A percentile compares a stretch with the other conserved stretches of the same genome.
Conservation (phyloP, 1,140 invertebrate genomes). For the Oedothorax gibbosus region DNA sequence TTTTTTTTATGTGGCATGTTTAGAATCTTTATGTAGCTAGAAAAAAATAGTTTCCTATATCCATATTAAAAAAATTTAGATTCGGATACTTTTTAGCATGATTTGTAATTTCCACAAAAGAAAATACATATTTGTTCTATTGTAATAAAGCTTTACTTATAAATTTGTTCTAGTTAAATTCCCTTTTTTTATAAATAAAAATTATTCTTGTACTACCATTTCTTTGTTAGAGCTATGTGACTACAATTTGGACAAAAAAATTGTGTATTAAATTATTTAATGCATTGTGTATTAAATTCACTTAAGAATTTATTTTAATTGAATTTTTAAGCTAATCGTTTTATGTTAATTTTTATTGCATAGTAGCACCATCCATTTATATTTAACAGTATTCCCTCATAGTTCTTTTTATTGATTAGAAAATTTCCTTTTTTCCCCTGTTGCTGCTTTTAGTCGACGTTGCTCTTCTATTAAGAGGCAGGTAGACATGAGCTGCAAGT, state of each 20-base stretch:
- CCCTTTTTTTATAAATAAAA: too few relatives aligned
- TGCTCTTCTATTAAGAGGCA: conserved; percentile 68
- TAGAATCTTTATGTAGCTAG: background rate
- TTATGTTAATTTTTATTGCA: too few relatives aligned
- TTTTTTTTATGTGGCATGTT: conserved; percentile 12
- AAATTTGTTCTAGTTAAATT: too few relatives aligned
- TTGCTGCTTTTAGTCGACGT: conserved; percentile 66
- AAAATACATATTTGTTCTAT: background rate
- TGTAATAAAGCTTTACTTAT: background rate
- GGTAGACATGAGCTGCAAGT: conserved; percentile 64
- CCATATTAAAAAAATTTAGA: background rate
- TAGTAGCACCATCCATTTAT: background rate
- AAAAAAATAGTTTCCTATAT: background rate
- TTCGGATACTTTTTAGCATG: background rate
- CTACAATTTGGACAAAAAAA: too few relatives aligned
- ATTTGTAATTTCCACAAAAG: background rate
- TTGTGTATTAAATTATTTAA: too few relatives aligned
- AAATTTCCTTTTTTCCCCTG: conserved; percentile 41
- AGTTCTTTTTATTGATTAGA: background rate
- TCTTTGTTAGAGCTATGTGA: too few relatives aligned
- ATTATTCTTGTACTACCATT: too few relatives aligned
- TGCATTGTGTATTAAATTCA: too few relatives aligned
- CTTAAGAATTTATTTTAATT: too few relatives aligned
- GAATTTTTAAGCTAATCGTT: too few relatives aligned
- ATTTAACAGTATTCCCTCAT: background rate